Evolutionary conservation across 1,140 invertebrate genomes (phyloP).

Genomic region (Bombus breviceps): DNA sequence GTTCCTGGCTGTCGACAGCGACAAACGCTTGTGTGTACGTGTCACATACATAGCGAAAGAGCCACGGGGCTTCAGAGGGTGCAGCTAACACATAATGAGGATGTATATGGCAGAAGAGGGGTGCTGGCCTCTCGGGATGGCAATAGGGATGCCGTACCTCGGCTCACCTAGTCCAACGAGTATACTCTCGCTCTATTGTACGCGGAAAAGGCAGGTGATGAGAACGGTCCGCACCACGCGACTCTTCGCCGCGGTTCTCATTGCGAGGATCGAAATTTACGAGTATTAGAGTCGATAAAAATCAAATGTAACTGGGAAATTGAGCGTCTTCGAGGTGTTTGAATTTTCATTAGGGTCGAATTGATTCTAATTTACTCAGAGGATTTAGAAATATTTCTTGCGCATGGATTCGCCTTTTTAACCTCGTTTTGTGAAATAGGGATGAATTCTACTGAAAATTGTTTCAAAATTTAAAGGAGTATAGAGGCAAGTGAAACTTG

Average conservation of each 20-base stretch:
- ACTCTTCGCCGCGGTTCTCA: conserved; percentile 78
- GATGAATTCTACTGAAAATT: too few species aligned
- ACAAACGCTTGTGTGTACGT: conserved; percentile 17
- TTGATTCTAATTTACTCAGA: background rate
- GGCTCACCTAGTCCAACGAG: conserved; percentile 74
- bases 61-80: conserved; percentile 53
- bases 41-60: conserved; percentile 22
- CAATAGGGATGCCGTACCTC: conserved; percentile 67
- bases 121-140: conserved; percentile 63
- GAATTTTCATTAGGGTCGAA: background rate
- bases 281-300: background rate
- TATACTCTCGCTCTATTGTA: conserved; percentile 74
- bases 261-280: conserved; percentile 38
- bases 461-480: too few species aligned
- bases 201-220: conserved; percentile 80
- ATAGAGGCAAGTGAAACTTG: too few species aligned
- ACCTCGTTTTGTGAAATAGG: too few species aligned
- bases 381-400: background rate
- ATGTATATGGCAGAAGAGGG: conserved; percentile 74
- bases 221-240: conserved; percentile 82
- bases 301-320: too few species aligned
- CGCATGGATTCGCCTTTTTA: too few species aligned
- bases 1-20: conserved; percentile 48
- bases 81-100: conserved; percentile 73
- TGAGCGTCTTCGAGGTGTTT: too few species aligned